Conservation (phyloP, 1,140 invertebrate species). For the Pararge aegeria region DNA sequence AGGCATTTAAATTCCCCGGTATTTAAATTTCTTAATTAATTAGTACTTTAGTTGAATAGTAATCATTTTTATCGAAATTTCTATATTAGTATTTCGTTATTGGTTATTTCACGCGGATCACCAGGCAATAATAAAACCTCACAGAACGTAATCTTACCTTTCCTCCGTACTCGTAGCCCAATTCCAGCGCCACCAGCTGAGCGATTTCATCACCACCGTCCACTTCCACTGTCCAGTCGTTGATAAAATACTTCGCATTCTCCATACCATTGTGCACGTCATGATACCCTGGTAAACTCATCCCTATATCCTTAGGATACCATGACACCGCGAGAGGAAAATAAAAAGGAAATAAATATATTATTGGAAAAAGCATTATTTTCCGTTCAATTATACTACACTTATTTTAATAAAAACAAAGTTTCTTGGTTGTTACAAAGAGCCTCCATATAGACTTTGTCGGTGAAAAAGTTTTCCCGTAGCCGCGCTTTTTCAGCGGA, state of each 20-base stretch:
- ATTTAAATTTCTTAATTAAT: no score
- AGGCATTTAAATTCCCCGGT: no score
- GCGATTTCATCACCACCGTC: conserved; percentile 77
- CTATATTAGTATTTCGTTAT: no score
- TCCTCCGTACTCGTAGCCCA: conserved; percentile 78
- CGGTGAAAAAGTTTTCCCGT: conserved; percentile 11
- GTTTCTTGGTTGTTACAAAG: neutral
- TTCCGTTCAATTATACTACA: neutral
- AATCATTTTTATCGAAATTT: no score
- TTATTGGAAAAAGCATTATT: neutral
- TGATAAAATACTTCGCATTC: conserved; percentile 59
- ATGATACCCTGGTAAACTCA: conserved; percentile 53
- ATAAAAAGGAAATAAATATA: neutral
- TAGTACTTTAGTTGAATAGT: no score
- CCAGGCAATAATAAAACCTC: neutral
- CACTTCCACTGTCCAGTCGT: conserved; percentile 82
- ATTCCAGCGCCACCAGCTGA: conserved; percentile 75
- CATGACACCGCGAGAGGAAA: conserved; percentile 1
- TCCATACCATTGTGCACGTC: conserved; percentile 59
- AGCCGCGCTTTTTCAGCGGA: conserved; percentile 16
- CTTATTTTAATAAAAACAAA: neutral
- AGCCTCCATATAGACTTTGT: neutral
- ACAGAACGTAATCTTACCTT: conserved; percentile 55
- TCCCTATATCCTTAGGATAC: conserved; percentile 9
- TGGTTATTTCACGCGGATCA: neutral